Evolutionary conservation across 2,113 vertebrate genomes (phyloP).

Genomic region (Ifrita kowaldi): DNA sequence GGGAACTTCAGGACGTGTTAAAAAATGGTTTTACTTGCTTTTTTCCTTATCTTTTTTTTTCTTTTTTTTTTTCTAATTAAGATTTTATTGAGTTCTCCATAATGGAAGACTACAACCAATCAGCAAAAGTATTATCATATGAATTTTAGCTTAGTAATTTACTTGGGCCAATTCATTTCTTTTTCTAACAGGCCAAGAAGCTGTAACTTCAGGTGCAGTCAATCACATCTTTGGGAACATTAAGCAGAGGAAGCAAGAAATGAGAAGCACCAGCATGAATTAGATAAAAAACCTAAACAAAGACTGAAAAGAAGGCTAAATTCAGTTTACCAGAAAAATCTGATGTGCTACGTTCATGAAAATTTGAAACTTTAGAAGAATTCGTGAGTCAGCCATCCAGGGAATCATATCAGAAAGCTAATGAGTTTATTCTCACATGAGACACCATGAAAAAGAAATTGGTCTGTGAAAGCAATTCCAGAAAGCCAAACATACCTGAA

Average conservation of each 20-base stretch:
- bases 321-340: not conserved
- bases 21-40: not conserved
- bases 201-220: conserved; percentile 37
- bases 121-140: conserved; percentile 21
- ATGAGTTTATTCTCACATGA: conserved; percentile 36
- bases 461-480: conserved; percentile 32
- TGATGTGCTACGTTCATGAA: not conserved
- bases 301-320: not conserved
- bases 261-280: conserved; percentile 6
- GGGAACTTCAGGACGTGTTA: not conserved
- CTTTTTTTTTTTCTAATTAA: conserved; percentile 25
- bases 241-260: conserved; percentile 6
- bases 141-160: conserved; percentile 33
- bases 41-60: not conserved
- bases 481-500: not conserved
- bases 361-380: conserved; percentile 20
- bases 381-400: not conserved
- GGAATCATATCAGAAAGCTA: not conserved
- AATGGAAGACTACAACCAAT: conserved; percentile 15
- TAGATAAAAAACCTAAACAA: conserved; percentile 25
- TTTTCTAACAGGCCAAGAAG: not conserved
- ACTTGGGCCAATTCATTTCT: not conserved
- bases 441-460: conserved; percentile 9
- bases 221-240: conserved; percentile 2
- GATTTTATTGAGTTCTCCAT: conserved; percentile 31